Conservation (phyloP, 1,140 invertebrate genomes). For the Drosophila eugracilis region DNA sequence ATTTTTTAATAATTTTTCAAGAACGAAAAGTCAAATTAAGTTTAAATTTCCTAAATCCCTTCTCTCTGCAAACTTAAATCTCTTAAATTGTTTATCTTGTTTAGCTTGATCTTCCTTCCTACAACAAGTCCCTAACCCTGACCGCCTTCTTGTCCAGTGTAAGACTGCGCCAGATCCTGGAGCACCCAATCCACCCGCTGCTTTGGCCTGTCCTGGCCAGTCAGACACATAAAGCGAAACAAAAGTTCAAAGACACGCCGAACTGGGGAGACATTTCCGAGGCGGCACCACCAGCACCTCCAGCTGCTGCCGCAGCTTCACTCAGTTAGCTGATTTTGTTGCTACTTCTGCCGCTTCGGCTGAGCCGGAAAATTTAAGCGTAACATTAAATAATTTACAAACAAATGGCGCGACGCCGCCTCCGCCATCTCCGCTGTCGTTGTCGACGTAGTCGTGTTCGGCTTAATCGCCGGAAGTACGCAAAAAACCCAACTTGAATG, state of each 20-base stretch:
- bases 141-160: constrained; percentile 7
- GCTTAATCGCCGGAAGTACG: constrained; percentile 79
- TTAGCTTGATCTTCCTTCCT: not conserved
- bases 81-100: not conserved
- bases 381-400: constrained; percentile 83
- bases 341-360: constrained; percentile 30
- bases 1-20: too few species aligned
- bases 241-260: constrained; percentile 73
- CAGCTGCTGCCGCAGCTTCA: constrained; percentile 29
- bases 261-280: constrained; percentile 27
- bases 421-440: too few species aligned
- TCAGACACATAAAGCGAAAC: constrained; percentile 62
- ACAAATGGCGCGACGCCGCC: constrained; percentile 70
- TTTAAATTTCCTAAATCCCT: too few species aligned
- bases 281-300: constrained; percentile 25
- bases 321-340: constrained; percentile 48
- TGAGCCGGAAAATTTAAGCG: constrained; percentile 82
- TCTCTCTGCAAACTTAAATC: not conserved
- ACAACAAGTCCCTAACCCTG: not conserved
- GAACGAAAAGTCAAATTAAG: too few species aligned
- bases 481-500: constrained; percentile 48
- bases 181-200: constrained; percentile 8
- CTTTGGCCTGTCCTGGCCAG: constrained; percentile 38
- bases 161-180: constrained; percentile 10
- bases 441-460: constrained; percentile 34